A percentile compares a stretch with the other conserved stretches of the same genome.
These are phyloP conservation scores for Psittacula echo DNA, from an alignment of 2,797 vertebrate genomes.

Conservation along the genomic window DNA sequence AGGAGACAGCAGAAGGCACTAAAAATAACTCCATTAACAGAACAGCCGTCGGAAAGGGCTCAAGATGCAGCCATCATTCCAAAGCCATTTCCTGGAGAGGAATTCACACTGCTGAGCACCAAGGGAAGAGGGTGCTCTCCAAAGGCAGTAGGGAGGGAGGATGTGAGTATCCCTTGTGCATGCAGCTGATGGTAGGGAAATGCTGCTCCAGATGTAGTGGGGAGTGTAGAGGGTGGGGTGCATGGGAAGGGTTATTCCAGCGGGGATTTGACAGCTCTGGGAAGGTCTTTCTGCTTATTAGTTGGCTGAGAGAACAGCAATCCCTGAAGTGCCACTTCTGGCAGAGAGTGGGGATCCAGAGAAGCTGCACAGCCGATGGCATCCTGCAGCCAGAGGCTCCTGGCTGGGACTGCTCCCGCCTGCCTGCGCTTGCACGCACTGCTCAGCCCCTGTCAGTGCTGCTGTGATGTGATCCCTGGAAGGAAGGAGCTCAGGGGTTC, in stretches of 20 bases:
- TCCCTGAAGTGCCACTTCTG: background rate
- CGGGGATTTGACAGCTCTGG: background rate
- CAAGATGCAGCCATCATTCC: background rate
- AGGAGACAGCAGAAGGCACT: background rate
- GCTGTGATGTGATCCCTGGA: background rate
- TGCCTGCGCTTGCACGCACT: background rate
- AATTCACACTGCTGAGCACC: background rate
- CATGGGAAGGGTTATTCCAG: background rate
- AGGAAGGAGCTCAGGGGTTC: background rate
- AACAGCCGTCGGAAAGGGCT: background rate
- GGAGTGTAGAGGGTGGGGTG: background rate
- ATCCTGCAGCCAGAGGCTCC: background rate
- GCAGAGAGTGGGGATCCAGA: background rate
- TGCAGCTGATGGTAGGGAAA: background rate
- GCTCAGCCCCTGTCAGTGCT: background rate
- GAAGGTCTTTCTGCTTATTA: background rate
- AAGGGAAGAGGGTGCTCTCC: background rate
- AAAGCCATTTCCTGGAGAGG: constrained; percentile 6
- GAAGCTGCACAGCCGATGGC: background rate
- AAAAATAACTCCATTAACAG: constrained; percentile 19
- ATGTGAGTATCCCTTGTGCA: background rate
- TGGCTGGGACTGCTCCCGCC: background rate
- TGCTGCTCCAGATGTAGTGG: fast-evolving
- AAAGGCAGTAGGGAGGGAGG: background rate
- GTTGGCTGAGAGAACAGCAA: background rate